Percentiles rank a stretch among this genome's conserved stretches.
phyloP scores from a whole-genome alignment of 2,888 invertebrate species.

The Timema podura region DNA sequence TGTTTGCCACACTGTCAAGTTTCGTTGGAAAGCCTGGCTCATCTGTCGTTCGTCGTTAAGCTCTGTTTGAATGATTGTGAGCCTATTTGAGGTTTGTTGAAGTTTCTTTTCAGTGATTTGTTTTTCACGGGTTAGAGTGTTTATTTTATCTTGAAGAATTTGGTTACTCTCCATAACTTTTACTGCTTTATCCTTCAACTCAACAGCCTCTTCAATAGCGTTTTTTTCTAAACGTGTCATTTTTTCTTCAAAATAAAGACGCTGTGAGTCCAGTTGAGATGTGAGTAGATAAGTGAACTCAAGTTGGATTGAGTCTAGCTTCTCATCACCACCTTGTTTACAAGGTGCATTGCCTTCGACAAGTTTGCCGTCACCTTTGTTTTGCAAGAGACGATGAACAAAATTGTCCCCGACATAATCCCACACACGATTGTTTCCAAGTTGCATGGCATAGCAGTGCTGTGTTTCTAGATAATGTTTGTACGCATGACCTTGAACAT shows the following conservation, averaged over 20 bases:
- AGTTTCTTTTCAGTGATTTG: slow-evolving; percentile 32
- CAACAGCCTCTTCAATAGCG: slow-evolving; percentile 43
- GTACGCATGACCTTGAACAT: slow-evolving; percentile 86
- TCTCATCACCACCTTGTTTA: slow-evolving; percentile 55
- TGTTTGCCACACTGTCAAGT: slow-evolving; percentile 69
- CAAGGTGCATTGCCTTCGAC: slow-evolving; percentile 63
- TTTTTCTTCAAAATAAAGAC: slow-evolving; percentile 85
- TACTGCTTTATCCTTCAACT: slow-evolving; percentile 51
- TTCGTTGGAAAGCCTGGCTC: slow-evolving; percentile 69
- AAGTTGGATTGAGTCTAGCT: slow-evolving; percentile 89
- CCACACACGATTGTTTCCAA: slow-evolving; percentile 97
- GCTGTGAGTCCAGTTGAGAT: slow-evolving; percentile 90
- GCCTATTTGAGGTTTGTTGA: slow-evolving; percentile 42
- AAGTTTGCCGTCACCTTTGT: slow-evolving; percentile 93
- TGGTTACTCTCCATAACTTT: slow-evolving; percentile 52
- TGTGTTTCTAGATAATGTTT: slow-evolving; percentile 90
- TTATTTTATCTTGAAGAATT: slow-evolving; percentile 64
- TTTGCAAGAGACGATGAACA: slow-evolving; percentile 93
- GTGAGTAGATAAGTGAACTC: slow-evolving; percentile 96
- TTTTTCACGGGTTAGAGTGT: slow-evolving; percentile 48
- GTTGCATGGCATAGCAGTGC: slow-evolving; percentile 95
- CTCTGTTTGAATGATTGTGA: slow-evolving; percentile 63
- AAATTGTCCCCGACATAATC: slow-evolving; percentile 98
- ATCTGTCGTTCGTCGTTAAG: slow-evolving; percentile 82
- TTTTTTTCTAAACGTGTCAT: slow-evolving; percentile 50